Evolutionary conservation across 2,888 invertebrate species (phyloP).

Genomic region (Spilarctia lutea): DNA sequence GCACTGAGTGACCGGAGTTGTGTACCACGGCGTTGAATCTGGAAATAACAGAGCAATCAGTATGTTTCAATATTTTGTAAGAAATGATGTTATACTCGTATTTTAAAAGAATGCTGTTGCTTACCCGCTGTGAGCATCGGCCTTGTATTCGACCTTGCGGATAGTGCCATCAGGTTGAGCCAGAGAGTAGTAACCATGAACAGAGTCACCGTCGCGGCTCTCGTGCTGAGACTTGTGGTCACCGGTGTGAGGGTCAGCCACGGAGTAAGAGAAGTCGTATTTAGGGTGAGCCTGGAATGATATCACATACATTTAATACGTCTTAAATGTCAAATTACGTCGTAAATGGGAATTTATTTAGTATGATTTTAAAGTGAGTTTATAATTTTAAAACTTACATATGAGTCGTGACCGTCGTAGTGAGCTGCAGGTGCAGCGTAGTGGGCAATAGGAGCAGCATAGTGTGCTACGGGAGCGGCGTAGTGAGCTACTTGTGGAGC

Average conservation of each 20-base stretch:
- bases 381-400: conserved; percentile 16
- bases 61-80: neutral
- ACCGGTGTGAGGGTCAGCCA: conserved; percentile 85
- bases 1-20: conserved; percentile 73
- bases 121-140: conserved; percentile 65
- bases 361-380: neutral
- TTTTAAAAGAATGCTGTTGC: neutral
- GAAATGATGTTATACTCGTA: neutral
- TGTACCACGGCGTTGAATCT: conserved; percentile 82
- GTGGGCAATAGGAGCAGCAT: conserved; percentile 46
- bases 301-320: neutral
- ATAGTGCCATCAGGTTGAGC: conserved; percentile 84
- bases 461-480: conserved; percentile 51
- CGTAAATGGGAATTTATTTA: neutral
- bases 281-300: conserved; percentile 70
- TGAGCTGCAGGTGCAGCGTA: conserved; percentile 45
- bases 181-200: conserved; percentile 86
- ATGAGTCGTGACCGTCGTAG: conserved; percentile 55
- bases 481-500: conserved; percentile 55
- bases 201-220: conserved; percentile 83
- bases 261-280: conserved; percentile 84
- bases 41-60: conserved; percentile 41
- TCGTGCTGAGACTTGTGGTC: conserved; percentile 86
- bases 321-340: neutral
- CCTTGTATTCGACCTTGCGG: conserved; percentile 82